phyloP scores from a whole-genome alignment of 2,888 invertebrate genomes.

The Anthrax anthrax region DNA sequence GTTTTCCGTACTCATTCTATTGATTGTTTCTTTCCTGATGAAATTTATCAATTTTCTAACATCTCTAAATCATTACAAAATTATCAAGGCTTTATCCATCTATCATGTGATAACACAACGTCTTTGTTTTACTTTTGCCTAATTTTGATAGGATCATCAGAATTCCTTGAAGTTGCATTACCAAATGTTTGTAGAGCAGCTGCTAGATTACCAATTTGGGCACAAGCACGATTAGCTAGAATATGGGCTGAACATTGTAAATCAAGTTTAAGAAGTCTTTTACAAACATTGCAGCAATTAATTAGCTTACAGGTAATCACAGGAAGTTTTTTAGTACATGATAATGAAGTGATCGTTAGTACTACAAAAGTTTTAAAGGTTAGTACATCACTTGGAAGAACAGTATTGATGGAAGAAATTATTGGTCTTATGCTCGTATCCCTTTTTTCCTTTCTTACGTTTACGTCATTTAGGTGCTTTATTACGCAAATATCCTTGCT shows the following conservation, averaged over 20 bases:
- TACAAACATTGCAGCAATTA: conserved; percentile 73
- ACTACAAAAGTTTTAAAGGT: conserved; percentile 83
- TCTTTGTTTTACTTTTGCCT: not conserved
- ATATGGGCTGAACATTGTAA: conserved; percentile 63
- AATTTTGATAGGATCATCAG: conserved; percentile 45
- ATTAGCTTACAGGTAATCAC: conserved; percentile 75
- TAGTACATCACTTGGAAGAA: too few relatives aligned
- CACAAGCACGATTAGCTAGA: conserved; percentile 65
- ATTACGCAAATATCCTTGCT: conserved; percentile 77
- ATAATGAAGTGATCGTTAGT: conserved; percentile 68
- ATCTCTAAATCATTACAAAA: too few relatives aligned
- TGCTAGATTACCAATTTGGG: conserved; percentile 52
- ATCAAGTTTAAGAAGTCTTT: conserved; percentile 46
- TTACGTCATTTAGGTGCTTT: too few relatives aligned
- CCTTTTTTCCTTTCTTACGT: too few relatives aligned
- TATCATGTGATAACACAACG: too few relatives aligned
- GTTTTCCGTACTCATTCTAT: too few relatives aligned
- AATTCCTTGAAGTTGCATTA: conserved; percentile 69
- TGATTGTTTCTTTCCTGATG: too few relatives aligned
- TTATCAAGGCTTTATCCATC: too few relatives aligned
- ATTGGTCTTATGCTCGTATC: too few relatives aligned
- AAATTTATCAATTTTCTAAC: too few relatives aligned
- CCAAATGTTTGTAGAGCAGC: conserved; percentile 66
- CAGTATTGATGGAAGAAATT: too few relatives aligned
- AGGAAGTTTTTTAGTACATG: conserved; percentile 64